Base-by-base conservation (phyloP, 2,113 vertebrate genomes). In the Xenopus borealis region DNA sequence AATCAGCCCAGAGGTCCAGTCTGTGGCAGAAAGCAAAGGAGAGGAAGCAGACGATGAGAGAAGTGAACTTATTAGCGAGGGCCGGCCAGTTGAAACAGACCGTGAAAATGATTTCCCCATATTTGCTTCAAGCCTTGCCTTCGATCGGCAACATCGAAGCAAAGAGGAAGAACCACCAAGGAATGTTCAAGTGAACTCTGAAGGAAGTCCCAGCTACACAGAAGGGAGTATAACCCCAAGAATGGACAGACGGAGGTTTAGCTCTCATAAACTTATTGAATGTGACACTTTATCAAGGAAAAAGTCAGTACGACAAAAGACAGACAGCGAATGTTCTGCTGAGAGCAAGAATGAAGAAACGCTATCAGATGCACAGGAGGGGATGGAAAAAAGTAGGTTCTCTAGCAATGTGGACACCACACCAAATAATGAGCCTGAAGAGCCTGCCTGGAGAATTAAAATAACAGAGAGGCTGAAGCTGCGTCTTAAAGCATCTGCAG, bases 31-130 rank as follows among this genome's bases (percentile, higher is more conserved):
- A 69, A 97, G 95, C 86, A 88, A 89, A 76, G 94, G 96, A 0
- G 96, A 98, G 10, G 96, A 98, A 72, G 97, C 97, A 0, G 97
- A 98, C 9, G 96, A 99, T 2, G 97, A 98, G 72, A 86, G 93
- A 66, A 98, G 96, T 0, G 97, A 99, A 80, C 85, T 96, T 61
- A 80, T 98, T 44, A 98, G 97, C 0, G 97, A 99, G 79, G 97
- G 96, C 0, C 91, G 95, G 12, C 94, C 92, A 0, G 79, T 90
- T 88, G 97, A 99, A 87, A 97, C 95, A 0, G 97, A 99, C 88
- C 98, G 95, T 3, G 96, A 99, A 78, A 93, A 86, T 0, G 96
- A 99, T 70, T 97, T 96, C 81, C 92, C 95, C 0, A 87, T 95
- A 0, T 97, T 96, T 44, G 84, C 91, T 3, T 79, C 86, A 0